These are phyloP conservation scores for Spongilla lacustris DNA, from an alignment of 37 sponge, comb jelly and placozoan genomes.

Conservation along the genomic window DNA sequence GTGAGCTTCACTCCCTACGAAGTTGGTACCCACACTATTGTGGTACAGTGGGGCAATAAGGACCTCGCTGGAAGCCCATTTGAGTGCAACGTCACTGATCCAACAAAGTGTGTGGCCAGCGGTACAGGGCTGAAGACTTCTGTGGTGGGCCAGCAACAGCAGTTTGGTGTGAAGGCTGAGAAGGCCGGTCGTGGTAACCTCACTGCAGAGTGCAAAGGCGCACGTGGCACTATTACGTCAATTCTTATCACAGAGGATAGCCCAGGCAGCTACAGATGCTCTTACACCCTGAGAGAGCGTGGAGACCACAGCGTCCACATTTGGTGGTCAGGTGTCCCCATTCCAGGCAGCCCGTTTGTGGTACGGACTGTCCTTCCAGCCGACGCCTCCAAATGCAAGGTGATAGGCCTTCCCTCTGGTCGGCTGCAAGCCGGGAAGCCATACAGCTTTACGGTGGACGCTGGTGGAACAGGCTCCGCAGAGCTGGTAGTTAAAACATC, in stretches of 20 bases:
- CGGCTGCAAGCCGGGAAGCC: slow-evolving; percentile 43
- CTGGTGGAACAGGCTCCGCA: slow-evolving; percentile 56
- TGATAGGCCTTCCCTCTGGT: slow-evolving; percentile 42
- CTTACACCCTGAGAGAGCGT: slow-evolving; percentile 55
- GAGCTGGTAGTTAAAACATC: slow-evolving; percentile 45
- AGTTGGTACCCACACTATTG: slow-evolving; percentile 26
- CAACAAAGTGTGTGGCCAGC: slow-evolving; percentile 32
- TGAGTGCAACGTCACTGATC: slow-evolving; percentile 12
- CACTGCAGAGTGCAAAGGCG: slow-evolving; percentile 43
- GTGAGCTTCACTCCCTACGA: slow-evolving; percentile 22
- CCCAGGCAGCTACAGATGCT: slow-evolving; percentile 27
- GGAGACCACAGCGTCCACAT: slow-evolving; percentile 47
- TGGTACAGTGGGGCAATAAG: slow-evolving; percentile 6
- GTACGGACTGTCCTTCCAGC: slow-evolving; percentile 21
- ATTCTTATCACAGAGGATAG: slow-evolving; percentile 12
- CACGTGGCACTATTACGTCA: slow-evolving; percentile 41
- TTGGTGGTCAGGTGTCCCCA: slow-evolving; percentile 29
- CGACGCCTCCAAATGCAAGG: slow-evolving; percentile 16
- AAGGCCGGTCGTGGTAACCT: slow-evolving; percentile 69
- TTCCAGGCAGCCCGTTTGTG: slow-evolving; percentile 57
- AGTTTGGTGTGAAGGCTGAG: slow-evolving; percentile 53
- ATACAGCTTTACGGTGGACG: slow-evolving; percentile 54
- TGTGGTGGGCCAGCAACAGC: slow-evolving; percentile 1
- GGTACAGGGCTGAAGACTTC: slow-evolving; percentile 12
- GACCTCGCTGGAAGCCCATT: slow-evolving; percentile 50